Evolutionary conservation across 2,113 vertebrate species (phyloP).

Genomic region (Riparia riparia): DNA sequence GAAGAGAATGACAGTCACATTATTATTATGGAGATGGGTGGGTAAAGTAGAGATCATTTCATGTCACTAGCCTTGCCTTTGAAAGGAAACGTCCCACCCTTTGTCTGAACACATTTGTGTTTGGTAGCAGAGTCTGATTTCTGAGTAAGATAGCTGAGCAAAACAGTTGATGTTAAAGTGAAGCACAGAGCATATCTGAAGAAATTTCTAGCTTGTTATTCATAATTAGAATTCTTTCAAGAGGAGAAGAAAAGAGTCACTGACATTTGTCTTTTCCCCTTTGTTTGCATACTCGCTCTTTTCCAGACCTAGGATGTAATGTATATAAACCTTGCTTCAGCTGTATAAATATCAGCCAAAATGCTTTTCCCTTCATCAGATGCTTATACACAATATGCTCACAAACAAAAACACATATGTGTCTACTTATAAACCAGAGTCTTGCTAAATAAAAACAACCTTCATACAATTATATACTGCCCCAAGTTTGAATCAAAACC

Average conservation of each 20-base stretch:
- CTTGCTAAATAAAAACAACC: background rate
- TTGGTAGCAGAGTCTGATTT: conserved; percentile 7
- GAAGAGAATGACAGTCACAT: background rate
- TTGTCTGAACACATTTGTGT: background rate
- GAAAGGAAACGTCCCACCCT: background rate
- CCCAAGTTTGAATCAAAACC: background rate
- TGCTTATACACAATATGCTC: background rate
- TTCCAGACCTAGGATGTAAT: background rate
- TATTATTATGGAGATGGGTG: conserved; percentile 21
- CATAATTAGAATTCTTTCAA: conserved; percentile 31
- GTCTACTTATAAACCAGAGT: conserved; percentile 1
- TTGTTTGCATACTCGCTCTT: background rate
- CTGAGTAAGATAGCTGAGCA: background rate
- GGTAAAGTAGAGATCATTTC: background rate
- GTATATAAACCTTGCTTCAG: conserved; percentile 26
- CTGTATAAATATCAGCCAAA: conserved; percentile 31
- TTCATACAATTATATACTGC: background rate
- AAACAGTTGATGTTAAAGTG: background rate
- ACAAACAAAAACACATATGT: background rate
- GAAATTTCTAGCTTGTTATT: background rate
- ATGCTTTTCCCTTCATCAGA: conserved; percentile 15
- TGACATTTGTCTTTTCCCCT: background rate
- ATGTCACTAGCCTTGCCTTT: background rate
- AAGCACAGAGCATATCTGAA: background rate
- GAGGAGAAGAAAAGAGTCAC: background rate